Conservation (phyloP, 2,797 vertebrate genomes). For the Natrix natrix region DNA sequence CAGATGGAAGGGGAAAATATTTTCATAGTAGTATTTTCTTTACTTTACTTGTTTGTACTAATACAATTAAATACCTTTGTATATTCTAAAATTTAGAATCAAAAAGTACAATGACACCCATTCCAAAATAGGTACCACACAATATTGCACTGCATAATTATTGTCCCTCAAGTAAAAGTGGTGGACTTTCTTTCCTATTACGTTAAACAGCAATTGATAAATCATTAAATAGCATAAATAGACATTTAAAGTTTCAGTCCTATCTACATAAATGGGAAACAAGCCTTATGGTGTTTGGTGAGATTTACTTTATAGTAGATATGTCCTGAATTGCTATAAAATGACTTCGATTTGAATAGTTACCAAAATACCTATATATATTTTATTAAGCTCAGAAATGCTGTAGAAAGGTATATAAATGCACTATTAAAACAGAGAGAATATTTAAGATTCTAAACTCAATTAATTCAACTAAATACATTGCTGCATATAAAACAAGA, state of each 20-base stretch:
- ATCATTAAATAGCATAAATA: slow-evolving; percentile 5
- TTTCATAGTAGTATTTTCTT: background rate
- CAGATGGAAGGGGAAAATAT: slow-evolving; percentile 45
- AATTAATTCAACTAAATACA: slow-evolving; percentile 20
- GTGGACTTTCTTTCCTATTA: slow-evolving; percentile 21
- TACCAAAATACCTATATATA: background rate
- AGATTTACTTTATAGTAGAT: background rate
- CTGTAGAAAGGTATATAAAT: background rate
- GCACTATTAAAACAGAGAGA: slow-evolving; percentile 22
- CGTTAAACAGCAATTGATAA: slow-evolving; percentile 31
- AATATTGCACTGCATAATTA: background rate
- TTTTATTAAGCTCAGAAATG: background rate
- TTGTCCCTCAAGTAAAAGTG: background rate
- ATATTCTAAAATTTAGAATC: background rate
- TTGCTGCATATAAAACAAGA: slow-evolving; percentile 43
- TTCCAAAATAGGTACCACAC: background rate
- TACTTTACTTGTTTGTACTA: accelerated
- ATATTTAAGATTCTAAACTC: slow-evolving; percentile 20
- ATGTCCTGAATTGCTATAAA: background rate
- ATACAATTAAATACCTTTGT: background rate
- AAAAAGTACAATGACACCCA: background rate
- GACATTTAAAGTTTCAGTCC: background rate
- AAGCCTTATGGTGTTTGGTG: background rate
- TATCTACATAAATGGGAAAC: background rate
- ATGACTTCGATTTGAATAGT: slow-evolving; percentile 29